These are phyloP conservation scores for Heterotilapia buettikoferi DNA, from an alignment of 2,113 vertebrate species.

Conservation along the genomic window DNA sequence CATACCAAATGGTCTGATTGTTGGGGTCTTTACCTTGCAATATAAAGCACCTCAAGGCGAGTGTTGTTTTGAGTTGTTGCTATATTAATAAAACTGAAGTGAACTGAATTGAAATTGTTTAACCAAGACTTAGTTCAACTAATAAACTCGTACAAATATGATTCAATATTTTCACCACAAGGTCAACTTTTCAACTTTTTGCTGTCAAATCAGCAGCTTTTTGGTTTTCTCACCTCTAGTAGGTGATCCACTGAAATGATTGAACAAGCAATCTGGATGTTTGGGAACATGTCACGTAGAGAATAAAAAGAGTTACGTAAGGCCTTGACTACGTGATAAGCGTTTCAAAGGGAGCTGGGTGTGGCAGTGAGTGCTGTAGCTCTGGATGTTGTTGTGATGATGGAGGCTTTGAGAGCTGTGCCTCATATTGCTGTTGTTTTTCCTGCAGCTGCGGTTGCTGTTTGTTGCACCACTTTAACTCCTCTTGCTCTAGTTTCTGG, in stretches of 20 bases:
- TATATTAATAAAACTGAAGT: not conserved
- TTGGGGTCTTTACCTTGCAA: not conserved
- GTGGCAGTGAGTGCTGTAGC: not conserved
- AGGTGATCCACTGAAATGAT: constrained; percentile 5
- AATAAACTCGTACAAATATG: not conserved
- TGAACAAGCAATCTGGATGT: constrained; percentile 21
- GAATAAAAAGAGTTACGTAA: not conserved
- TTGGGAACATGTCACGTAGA: not conserved
- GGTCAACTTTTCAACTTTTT: not conserved
- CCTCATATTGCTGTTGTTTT: not conserved
- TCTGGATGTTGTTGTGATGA: not conserved
- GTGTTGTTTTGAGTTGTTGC: not conserved
- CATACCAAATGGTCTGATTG: not conserved
- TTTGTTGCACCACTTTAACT: constrained; percentile 23
- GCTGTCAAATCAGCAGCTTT: not conserved
- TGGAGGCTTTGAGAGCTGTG: not conserved
- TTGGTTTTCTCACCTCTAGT: constrained; percentile 49
- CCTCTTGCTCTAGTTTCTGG: constrained; percentile 52
- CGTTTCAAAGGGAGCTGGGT: constrained; percentile 37
- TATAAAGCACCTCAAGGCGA: not conserved
- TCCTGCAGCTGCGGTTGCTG: not conserved
- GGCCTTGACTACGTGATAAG: constrained; percentile 48
- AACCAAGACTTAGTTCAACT: not conserved
- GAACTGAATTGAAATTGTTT: not conserved
- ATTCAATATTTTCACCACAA: not conserved